phyloP scores from a whole-genome alignment of 2,113 vertebrate species.

The Physeter macrocephalus region DNA sequence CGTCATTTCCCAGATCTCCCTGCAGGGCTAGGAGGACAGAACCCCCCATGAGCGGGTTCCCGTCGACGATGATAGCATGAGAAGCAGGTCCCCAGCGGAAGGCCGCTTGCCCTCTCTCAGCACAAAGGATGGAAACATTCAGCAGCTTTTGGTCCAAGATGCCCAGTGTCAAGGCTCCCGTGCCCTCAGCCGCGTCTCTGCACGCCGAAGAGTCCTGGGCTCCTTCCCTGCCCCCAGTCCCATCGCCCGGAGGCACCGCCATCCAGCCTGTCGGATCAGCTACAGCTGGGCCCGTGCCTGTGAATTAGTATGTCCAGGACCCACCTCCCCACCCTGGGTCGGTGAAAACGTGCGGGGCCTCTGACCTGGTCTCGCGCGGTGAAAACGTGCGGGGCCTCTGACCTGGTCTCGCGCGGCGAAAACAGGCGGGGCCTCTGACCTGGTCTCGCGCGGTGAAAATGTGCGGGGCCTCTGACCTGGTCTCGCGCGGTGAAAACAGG shows the following conservation, averaged over 20 bases:
- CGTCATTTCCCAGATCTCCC: background rate
- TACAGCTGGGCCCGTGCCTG: background rate
- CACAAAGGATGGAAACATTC: background rate
- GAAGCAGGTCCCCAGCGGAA: background rate
- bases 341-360: conserved; percentile 32
- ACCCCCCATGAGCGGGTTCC: accelerated
- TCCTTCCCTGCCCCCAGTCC: background rate
- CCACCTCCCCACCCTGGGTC: background rate
- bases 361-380: background rate
- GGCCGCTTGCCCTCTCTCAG: background rate
- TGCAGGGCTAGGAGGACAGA: background rate
- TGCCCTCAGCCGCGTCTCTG: background rate
- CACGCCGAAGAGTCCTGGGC: background rate
- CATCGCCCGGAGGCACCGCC: background rate
- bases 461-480: conserved; percentile 32
- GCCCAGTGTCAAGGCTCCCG: background rate
- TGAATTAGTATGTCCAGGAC: conserved; percentile 23
- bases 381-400: conserved; percentile 36
- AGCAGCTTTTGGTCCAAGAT: background rate
- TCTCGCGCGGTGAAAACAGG: conserved; percentile 18
- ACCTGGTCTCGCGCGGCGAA: too few relatives aligned
- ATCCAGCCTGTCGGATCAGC: background rate
- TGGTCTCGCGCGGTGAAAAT: too few relatives aligned
- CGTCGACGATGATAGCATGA: background rate
- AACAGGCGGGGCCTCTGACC: conserved; percentile 39